Evolutionary conservation across 1,140 invertebrate genomes (phyloP), one percentile per base, ranked within the genome.

Genomic region (Ptiloglossa arizonensis): DNA sequence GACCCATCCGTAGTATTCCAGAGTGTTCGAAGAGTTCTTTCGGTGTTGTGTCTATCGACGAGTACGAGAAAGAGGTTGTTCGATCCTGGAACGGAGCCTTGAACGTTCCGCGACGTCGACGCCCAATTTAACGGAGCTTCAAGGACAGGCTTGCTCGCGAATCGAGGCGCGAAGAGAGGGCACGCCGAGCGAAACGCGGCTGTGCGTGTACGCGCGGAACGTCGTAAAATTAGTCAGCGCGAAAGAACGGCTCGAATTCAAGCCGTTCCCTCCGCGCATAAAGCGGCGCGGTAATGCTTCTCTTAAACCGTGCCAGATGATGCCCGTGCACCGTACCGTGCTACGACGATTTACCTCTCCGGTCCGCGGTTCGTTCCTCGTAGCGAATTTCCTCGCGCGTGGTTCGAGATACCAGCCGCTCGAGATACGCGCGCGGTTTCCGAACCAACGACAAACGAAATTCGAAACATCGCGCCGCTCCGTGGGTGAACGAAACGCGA

Each of bases 221-320:
- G 35, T 74, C 71, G 71, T 74, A 74, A 74, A 74, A 74, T 74
- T 74, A 74, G 62, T 66, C 64, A 38, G 62, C 60, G 62, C 71
- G 35, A 74, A 66, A 24, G 62, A 66, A 74, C 71, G 71, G 24
- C 62, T 66, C 71, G 71, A 66, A 74, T 66, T 41, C 71, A 60
- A 54, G 71, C 15, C 46, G 59, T 64, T 73, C 66, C 46, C 62
- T 19, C 2, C 46, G 32, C 32, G 71, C 71, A 54, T 74, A 74
- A 74, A 74, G 35, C 35, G 48, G 41, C 56, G 32, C 71, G 59
- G 38, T 54, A 66, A 66, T 41, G 60, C 62, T 54, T 66, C 48
- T 66, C 48, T 74, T 66, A 56, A 66, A 74, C 44, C 59, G 24
- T 29, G 19, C 66, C 29, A 3, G 68, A 70, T 29, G 52, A 57